Conservation (phyloP, 2,113 vertebrate genomes). For the Oceanodroma tethys region DNA sequence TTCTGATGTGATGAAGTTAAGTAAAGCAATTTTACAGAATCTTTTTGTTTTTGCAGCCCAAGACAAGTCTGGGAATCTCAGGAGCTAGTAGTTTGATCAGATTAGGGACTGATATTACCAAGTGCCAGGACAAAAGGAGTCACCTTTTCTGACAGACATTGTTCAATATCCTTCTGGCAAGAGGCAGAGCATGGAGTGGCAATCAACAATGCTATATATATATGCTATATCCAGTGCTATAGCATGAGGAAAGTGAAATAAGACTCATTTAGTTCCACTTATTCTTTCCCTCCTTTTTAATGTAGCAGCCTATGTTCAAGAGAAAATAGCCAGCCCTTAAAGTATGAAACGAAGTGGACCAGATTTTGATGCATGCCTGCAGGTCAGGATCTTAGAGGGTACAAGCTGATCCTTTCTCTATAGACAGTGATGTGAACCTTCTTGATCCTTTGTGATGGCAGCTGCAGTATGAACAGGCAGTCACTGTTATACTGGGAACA, state of each 20-base stretch:
- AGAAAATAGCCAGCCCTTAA: not conserved
- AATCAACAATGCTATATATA: not conserved
- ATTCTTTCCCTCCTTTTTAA: not conserved
- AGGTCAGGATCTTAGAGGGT: not conserved
- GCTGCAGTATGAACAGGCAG: not conserved
- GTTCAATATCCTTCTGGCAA: not conserved
- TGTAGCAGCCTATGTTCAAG: not conserved
- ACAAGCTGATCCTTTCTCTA: not conserved
- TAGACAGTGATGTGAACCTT: not conserved
- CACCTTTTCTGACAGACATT: not conserved
- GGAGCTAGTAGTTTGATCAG: not conserved
- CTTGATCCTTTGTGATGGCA: not conserved
- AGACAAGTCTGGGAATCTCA: not conserved
- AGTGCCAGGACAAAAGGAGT: not conserved
- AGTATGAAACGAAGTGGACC: not conserved
- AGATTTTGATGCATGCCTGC: not conserved
- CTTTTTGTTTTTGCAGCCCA: not conserved
- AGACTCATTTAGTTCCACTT: not conserved
- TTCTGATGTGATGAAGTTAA: not conserved
- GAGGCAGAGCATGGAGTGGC: not conserved
- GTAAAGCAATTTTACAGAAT: not conserved
- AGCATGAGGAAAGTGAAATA: not conserved
- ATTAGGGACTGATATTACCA: not conserved
- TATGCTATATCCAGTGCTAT: too few species aligned
- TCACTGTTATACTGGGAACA: not conserved